phyloP scores from a whole-genome alignment of 2,888 invertebrate genomes.

The Amphipoea lucens region DNA sequence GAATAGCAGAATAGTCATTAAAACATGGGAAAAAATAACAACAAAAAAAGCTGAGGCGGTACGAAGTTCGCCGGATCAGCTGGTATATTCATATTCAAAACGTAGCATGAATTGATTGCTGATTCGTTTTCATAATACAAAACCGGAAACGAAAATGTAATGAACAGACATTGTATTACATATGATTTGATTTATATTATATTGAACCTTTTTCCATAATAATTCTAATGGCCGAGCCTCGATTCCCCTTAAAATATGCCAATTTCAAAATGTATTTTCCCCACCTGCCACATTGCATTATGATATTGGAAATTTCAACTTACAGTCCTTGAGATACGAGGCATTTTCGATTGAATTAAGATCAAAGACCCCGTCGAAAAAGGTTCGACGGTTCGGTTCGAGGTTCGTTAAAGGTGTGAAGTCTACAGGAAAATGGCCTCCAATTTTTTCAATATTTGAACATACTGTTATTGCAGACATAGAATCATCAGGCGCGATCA shows the following conservation, averaged over 20 bases:
- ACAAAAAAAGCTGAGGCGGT: too few relatives aligned
- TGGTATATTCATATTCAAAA: neutral
- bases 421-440: constrained; percentile 28
- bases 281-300: constrained; percentile 16
- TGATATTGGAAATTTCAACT: constrained; percentile 20
- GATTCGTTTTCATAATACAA: constrained; percentile 4
- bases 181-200: constrained; percentile 23
- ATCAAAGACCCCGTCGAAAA: neutral
- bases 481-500: neutral
- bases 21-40: too few relatives aligned
- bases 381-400: constrained; percentile 4
- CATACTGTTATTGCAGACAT: constrained; percentile 7
- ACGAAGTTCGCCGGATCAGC: too few relatives aligned
- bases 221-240: constrained; percentile 14
- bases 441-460: constrained; percentile 42
- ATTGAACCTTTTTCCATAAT: constrained; percentile 25
- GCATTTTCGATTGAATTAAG: constrained; percentile 22
- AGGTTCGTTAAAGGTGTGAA: constrained; percentile 10
- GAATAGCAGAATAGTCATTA: too few relatives aligned
- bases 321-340: neutral
- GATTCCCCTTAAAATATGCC: constrained; percentile 36
- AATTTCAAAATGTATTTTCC: constrained; percentile 39
- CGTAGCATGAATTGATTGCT: neutral
- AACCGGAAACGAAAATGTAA: constrained; percentile 13
- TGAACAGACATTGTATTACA: constrained; percentile 4